phyloP scores from a whole-genome alignment of 2,113 vertebrate species.

The Apteryx owenii region DNA sequence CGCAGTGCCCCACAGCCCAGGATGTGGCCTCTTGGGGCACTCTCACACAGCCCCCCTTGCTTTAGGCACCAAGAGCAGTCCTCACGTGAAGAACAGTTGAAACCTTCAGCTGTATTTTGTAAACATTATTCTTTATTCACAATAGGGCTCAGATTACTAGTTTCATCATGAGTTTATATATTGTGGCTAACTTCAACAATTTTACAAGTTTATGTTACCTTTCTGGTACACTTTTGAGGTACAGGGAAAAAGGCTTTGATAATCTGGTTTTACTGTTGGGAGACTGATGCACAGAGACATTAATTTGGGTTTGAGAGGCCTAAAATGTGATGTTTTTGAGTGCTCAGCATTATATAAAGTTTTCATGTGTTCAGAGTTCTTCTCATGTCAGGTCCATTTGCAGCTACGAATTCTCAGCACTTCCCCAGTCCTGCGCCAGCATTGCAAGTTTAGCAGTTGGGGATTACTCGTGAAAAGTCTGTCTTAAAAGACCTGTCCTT shows the following conservation, averaged over 20 bases:
- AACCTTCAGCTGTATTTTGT: background rate
- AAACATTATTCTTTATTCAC: background rate
- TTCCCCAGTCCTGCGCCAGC: background rate
- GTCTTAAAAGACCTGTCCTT: background rate
- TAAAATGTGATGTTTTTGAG: background rate
- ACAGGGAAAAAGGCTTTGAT: background rate
- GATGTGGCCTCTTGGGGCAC: background rate
- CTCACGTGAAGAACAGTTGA: background rate
- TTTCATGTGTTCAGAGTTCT: background rate
- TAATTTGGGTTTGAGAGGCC: background rate
- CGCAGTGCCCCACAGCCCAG: background rate
- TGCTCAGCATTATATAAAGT: fast-evolving
- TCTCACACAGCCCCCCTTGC: background rate
- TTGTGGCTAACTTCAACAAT: background rate
- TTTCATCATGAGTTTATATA: background rate
- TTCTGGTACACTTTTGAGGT: background rate
- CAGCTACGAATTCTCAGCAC: background rate
- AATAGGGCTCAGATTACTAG: background rate
- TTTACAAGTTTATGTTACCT: background rate
- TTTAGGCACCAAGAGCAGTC: background rate
- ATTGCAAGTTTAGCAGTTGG: background rate
- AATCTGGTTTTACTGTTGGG: background rate
- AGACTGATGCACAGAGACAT: background rate
- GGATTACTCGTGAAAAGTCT: background rate
- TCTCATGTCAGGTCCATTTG: background rate